Base-by-base conservation (phyloP, 2,797 vertebrate genomes). In the Molossus alvarezi region DNA sequence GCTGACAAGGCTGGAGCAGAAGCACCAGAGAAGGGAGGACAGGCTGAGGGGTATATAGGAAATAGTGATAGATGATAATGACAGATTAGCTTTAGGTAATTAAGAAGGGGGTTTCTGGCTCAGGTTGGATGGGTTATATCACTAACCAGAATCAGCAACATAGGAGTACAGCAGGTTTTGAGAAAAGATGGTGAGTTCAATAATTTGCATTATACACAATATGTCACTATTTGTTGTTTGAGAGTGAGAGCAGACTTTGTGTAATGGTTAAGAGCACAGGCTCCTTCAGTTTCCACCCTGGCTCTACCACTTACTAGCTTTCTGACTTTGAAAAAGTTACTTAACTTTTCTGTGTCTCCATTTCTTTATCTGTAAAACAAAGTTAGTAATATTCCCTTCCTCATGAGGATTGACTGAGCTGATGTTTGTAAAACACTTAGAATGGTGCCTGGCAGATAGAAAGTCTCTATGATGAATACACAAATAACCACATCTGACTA, bases 371-470 rank as follows among this genome's bases (percentile, higher is more conserved):
- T 84, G 23, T 83, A 80, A 73, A 65, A 41, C 55, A 2, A 23
- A n/a, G 76, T 85, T 85, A 80, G 18, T 67, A 77, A 13, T 75
- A 41, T 80, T 82, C 77, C 10, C 41, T 94, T 69, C n/a, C 14
- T 45, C 53, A n/a, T 41, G 29, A 92, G 27, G 15, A 71, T 85
- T 81, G 51, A n/a, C 37, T 79, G 33, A 71, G 29, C 67, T 95
- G 11, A 6, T 82, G 48, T 84, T 92, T 80, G 29, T 69, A 90
- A 88, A 88, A 51, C 48, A 53, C 27, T 76, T 90, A 55, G 62
- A 48, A 37, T 29, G 87, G 58, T 18, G 13, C 37, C 48, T 92
- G 62, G 5, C 67, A 89, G 67, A 65, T 29, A 82, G 55, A 67
- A 91, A 55, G 5, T 80, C 17, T 57, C 25, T 64, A 23, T 51